phyloP scores from a whole-genome alignment of 2,888 invertebrate genomes.

The Leptinotarsa rubiginosa region DNA sequence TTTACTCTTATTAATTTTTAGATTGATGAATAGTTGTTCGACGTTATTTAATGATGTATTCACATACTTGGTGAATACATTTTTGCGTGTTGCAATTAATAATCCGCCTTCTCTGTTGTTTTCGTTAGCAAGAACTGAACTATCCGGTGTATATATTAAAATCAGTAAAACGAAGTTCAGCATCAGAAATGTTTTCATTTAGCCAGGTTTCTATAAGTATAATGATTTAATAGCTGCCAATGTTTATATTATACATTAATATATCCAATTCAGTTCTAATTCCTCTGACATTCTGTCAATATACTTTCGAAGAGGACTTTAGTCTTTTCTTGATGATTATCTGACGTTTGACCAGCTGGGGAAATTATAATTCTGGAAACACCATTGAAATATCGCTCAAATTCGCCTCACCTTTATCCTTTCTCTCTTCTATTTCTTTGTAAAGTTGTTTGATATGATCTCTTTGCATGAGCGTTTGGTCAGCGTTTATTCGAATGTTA shows the following conservation, averaged over 20 bases:
- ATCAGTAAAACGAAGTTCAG: neutral
- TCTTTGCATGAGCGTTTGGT: no score
- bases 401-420: neutral
- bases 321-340: neutral
- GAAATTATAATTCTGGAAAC: neutral
- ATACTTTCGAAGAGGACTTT: neutral
- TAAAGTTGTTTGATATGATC: neutral
- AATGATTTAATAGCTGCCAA: no score
- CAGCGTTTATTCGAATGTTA: no score
- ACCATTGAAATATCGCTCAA: neutral
- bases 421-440: neutral
- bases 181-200: no score
- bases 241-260: no score
- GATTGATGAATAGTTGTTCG: neutral
- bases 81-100: conserved; percentile 5
- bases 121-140: neutral
- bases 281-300: neutral
- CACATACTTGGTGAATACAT: neutral
- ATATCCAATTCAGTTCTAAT: no score
- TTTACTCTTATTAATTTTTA: no score
- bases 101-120: no score
- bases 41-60: neutral
- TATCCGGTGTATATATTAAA: neutral
- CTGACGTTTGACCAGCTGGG: neutral
- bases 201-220: no score